These are phyloP conservation scores for Neuroterus valhalla DNA, from an alignment of 1,140 invertebrate genomes.

Conservation along the genomic window DNA sequence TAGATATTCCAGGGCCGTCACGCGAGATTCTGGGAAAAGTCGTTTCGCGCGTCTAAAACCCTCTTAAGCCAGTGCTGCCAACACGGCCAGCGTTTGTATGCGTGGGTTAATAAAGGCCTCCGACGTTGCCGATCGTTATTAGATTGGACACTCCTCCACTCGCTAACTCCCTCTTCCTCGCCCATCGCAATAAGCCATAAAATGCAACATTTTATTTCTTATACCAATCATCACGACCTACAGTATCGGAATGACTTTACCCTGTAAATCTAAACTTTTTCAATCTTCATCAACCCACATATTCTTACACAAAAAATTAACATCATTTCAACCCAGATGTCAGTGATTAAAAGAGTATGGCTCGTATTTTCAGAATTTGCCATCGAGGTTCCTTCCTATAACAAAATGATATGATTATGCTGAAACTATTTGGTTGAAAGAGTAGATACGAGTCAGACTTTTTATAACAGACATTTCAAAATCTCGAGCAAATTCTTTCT, in stretches of 20 bases:
- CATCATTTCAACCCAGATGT: no score
- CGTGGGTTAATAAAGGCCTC: constrained; percentile 72
- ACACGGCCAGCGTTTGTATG: constrained; percentile 45
- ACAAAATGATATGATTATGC: no score
- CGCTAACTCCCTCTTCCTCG: constrained; percentile 49
- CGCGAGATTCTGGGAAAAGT: constrained; percentile 75
- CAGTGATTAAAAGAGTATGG: no score
- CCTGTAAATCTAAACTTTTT: constrained; percentile 8
- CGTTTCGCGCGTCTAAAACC: constrained; percentile 68
- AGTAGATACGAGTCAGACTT: neutral
- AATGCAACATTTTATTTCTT: constrained; percentile 70
- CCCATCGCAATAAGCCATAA: constrained; percentile 73
- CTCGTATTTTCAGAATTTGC: no score
- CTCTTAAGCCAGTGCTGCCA: constrained; percentile 47
- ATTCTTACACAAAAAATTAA: neutral
- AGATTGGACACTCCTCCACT: constrained; percentile 71
- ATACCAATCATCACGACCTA: constrained; percentile 67
- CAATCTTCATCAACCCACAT: constrained; percentile 17
- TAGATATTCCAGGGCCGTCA: constrained; percentile 71
- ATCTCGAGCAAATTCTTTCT: constrained; percentile 12
- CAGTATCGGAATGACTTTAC: constrained; percentile 36
- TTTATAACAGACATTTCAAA: constrained; percentile 16
- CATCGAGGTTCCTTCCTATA: no score
- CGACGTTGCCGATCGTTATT: constrained; percentile 72
- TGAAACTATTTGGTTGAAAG: neutral